These are phyloP conservation scores for Platyscapa corneri DNA, from an alignment of 1,140 invertebrate genomes.

Conservation along the genomic window DNA sequence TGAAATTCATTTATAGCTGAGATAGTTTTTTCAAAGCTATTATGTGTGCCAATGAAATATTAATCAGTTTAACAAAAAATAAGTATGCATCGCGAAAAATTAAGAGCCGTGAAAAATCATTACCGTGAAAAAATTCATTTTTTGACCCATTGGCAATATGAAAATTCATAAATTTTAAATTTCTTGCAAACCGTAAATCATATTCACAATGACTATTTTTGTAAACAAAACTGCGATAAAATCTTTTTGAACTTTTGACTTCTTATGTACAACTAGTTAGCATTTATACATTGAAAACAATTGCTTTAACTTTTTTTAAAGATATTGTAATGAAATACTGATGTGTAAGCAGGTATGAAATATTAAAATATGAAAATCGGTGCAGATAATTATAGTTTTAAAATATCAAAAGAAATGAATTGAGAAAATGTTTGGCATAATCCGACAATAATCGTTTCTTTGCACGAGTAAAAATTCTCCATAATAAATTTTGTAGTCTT, in stretches of 20 bases:
- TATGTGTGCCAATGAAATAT: not conserved
- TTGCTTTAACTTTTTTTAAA: not conserved
- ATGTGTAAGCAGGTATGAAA: not conserved
- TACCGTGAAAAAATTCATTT: not conserved
- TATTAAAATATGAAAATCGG: not conserved
- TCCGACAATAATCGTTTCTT: not conserved
- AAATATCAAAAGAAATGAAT: not conserved
- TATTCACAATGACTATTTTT: not conserved
- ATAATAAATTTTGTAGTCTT: too few species aligned
- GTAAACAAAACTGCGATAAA: not conserved
- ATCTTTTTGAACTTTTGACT: conserved; percentile 25
- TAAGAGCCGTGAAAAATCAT: not conserved
- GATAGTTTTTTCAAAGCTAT: not conserved
- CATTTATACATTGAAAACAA: conserved; percentile 12
- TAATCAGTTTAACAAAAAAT: not conserved
- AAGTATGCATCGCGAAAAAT: not conserved
- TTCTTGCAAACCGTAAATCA: not conserved
- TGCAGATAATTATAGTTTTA: not conserved
- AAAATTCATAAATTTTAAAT: not conserved
- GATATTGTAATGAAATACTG: not conserved
- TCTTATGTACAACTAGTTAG: not conserved
- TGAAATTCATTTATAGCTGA: not conserved
- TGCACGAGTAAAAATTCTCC: too few species aligned
- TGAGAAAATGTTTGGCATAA: not conserved
- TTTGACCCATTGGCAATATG: not conserved